Evolutionary conservation across 2,888 invertebrate genomes (phyloP).

Genomic region (Leistus spinibarbis): DNA sequence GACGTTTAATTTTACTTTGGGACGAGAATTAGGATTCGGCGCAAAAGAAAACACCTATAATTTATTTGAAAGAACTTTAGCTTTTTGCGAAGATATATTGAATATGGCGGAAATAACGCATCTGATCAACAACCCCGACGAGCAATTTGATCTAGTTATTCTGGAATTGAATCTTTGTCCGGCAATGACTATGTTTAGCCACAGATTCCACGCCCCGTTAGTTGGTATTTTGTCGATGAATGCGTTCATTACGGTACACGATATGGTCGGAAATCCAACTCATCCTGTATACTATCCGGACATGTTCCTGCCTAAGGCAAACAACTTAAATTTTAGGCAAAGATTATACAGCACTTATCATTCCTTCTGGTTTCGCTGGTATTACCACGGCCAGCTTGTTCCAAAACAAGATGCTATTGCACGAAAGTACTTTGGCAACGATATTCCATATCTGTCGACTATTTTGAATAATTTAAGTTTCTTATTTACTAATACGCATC

Average conservation of each 20-base stretch:
- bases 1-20: background rate
- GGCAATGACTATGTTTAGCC: too few species aligned
- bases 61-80: background rate
- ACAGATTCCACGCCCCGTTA: slow-evolving; percentile 38
- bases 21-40: background rate
- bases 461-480: too few species aligned
- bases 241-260: slow-evolving; percentile 38
- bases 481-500: too few species aligned
- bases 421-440: slow-evolving; percentile 40
- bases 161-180: background rate
- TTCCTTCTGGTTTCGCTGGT: background rate
- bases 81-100: background rate
- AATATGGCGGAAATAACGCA: background rate
- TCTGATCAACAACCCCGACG: background rate
- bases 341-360: background rate
- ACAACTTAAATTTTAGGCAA: background rate
- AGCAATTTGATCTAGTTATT: background rate
- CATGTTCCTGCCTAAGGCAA: background rate
- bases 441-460: too few species aligned
- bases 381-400: slow-evolving; percentile 29
- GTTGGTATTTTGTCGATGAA: slow-evolving; percentile 39
- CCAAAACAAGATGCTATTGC: slow-evolving; percentile 33
- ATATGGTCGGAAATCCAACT: slow-evolving; percentile 41
- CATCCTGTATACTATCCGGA: slow-evolving; percentile 37
- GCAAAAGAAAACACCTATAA: background rate